phyloP scores from a whole-genome alignment of 35 echinoderm and acorn worm species.

The Amphiura filiformis region DNA sequence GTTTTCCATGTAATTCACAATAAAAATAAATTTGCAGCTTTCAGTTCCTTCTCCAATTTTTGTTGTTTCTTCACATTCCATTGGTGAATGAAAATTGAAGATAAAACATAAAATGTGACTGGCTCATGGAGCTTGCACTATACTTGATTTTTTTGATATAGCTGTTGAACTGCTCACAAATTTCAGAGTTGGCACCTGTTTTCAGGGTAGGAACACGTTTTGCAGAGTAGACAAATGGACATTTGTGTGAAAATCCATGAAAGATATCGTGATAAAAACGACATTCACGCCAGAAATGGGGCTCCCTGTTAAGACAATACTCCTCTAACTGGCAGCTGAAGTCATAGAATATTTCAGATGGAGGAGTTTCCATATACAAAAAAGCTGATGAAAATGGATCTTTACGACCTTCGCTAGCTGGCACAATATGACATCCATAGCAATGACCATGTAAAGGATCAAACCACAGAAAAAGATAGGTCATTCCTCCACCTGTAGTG shows the following conservation, averaged over 20 bases:
- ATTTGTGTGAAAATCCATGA: not conserved
- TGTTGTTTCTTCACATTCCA: too few relatives aligned
- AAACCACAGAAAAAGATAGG: not conserved
- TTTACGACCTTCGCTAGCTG: not conserved
- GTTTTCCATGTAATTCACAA: too few relatives aligned
- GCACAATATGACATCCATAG: not conserved
- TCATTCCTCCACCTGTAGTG: not conserved
- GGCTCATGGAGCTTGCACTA: not conserved
- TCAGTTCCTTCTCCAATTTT: too few relatives aligned
- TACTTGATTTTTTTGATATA: not conserved
- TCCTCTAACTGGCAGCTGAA: not conserved
- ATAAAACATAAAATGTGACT: not conserved
- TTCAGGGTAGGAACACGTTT: not conserved
- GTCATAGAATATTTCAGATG: not conserved
- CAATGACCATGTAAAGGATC: not conserved
- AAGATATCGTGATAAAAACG: not conserved
- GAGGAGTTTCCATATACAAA: not conserved
- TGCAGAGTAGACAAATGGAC: not conserved
- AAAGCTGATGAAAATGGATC: not conserved
- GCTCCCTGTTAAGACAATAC: not conserved
- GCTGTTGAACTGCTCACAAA: not conserved
- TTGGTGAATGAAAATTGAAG: too few relatives aligned
- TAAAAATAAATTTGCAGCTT: too few relatives aligned
- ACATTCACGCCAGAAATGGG: not conserved
- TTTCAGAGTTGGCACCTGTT: not conserved